Evolutionary conservation across 2,113 vertebrate genomes (phyloP), one percentile per base, ranked within the genome.

Genomic region (Pteruthius melanotis): DNA sequence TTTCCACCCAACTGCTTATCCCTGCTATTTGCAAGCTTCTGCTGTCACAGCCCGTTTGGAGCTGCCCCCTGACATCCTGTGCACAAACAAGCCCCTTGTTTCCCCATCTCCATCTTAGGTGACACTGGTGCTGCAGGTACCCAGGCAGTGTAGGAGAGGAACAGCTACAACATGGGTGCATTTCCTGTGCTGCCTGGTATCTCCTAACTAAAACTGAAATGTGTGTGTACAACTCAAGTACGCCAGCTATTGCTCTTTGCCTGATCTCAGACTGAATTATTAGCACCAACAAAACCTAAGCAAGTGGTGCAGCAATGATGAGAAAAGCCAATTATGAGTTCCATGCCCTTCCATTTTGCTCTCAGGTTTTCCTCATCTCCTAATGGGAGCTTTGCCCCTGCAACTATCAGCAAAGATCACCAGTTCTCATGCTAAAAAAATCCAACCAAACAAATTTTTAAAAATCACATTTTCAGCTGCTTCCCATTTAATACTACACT

Each of bases 101-200:
- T 50, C 56, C 44, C 31, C 0, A 0, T 15, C 42, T 27, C 80
- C 56, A n/a, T 23, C 33, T 45, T 11, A 8, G 44, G 64, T 49
- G 59, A 84, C 28, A 42, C 35, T 5, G 30, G 37, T 54, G 49
- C 76, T 72, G 81, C 16, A 64, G 49, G 69, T 18, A 44, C 3
- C 33, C 49, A 83, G 45, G 57, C 5, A 4, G 15, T 1, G 3
- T 1, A 53, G 28, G 11, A 42, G 30, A 76, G n/a, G 49, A 66
- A 27, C 12, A 59, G 42, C 37, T 40, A 71, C 47, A 63, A 53
- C 33, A 37, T 0, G 0, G 1, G 0, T 5, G 56, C 0, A 0
- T 39, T 57, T 57, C 56, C 22, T 20, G 7, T 2, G n/a, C 68
- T 64, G 40, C 60, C 72, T 37, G 47, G 12, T 31, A 39, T 31